These are phyloP conservation scores for Sciurus vulgaris DNA, from an alignment of 2,797 vertebrate species.

Conservation along the genomic window DNA sequence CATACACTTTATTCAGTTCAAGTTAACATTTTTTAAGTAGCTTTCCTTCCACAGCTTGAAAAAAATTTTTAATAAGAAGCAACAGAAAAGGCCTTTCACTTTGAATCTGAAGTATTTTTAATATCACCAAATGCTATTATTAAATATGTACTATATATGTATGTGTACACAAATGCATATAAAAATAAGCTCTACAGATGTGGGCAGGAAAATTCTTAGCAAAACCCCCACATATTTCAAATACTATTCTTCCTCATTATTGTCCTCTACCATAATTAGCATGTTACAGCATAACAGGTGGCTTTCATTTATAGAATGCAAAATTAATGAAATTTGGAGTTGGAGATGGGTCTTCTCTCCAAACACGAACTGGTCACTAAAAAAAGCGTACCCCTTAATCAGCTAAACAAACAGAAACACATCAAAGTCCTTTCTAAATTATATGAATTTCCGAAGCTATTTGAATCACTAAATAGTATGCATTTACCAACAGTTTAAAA, in stretches of 20 bases:
- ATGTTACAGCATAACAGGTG: constrained; percentile 86
- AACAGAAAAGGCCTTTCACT: constrained; percentile 49
- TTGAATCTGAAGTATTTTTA: constrained; percentile 75
- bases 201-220: constrained; percentile 74
- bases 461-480: constrained; percentile 43
- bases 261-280: constrained; percentile 85
- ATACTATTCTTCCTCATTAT: constrained; percentile 84
- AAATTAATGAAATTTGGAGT: constrained; percentile 86
- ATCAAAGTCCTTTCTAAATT: neutral
- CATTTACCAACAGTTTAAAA: constrained; percentile 56
- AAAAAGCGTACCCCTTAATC: constrained; percentile 28
- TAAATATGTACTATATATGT: constrained; percentile 72
- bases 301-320: constrained; percentile 85
- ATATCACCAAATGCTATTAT: constrained; percentile 69
- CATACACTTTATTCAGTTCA: neutral
- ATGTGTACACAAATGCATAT: constrained; percentile 58
- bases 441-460: constrained; percentile 45
- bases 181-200: constrained; percentile 84
- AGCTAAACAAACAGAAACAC: constrained; percentile 47
- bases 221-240: constrained; percentile 80
- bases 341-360: constrained; percentile 70
- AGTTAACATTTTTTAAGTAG: constrained; percentile 26
- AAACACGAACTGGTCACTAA: constrained; percentile 75
- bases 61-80: constrained; percentile 39
- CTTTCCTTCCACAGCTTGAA: neutral